Evolutionary conservation across 2,888 invertebrate genomes (phyloP).

Genomic region (Aphidius colemani): DNA sequence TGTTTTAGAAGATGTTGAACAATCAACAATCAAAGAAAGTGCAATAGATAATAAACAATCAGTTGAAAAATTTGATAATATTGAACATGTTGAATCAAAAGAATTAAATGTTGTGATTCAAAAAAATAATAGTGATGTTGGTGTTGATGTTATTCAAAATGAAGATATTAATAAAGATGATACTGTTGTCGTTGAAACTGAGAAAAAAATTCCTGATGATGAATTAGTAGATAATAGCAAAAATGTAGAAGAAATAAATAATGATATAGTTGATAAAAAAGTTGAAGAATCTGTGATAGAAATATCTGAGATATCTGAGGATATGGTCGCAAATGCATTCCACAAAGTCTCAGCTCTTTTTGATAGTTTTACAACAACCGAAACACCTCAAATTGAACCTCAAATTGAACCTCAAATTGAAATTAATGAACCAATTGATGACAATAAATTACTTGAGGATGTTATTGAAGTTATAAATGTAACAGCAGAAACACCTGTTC

Average conservation of each 20-base stretch:
- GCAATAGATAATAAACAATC: constrained; percentile 34
- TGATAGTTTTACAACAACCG: constrained; percentile 8
- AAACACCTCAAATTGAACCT: neutral
- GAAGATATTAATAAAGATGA: constrained; percentile 32
- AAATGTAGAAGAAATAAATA: constrained; percentile 21
- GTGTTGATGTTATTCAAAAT: too few species aligned
- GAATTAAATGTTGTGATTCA: too few species aligned
- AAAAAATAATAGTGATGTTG: too few species aligned
- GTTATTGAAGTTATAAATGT: too few species aligned
- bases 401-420: neutral
- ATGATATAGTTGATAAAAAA: constrained; percentile 22
- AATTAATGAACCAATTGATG: too few species aligned
- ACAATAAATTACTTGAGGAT: too few species aligned
- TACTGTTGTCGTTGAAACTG: constrained; percentile 32
- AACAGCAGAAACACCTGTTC: too few species aligned
- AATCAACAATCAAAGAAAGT: neutral
- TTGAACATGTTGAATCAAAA: too few species aligned
- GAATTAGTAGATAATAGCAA: constrained; percentile 23
- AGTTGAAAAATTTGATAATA: too few species aligned
- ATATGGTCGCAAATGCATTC: constrained; percentile 5
- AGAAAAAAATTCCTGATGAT: constrained; percentile 32
- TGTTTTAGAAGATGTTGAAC: constrained; percentile 8
- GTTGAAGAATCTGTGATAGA: neutral
- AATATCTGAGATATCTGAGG: constrained; percentile 7
- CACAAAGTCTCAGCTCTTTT: constrained; percentile 6